These are phyloP conservation scores for Lamellibrachia luymesi DNA, from an alignment of 1,140 invertebrate genomes.

Conservation along the genomic window DNA sequence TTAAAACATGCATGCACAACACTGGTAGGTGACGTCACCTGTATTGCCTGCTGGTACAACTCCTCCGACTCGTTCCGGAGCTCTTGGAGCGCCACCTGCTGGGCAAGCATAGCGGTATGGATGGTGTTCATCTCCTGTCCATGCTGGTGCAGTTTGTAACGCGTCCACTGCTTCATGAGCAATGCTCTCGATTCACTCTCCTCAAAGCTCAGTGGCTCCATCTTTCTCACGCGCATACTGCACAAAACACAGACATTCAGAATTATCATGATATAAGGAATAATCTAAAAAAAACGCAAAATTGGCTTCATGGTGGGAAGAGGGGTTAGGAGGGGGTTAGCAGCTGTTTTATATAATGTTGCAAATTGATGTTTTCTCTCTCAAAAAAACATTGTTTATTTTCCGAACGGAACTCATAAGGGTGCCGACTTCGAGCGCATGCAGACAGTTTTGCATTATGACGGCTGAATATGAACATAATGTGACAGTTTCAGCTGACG, in stretches of 20 bases:
- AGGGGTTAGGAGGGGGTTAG: too few species aligned
- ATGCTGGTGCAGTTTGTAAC: conserved; percentile 67
- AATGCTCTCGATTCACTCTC: conserved; percentile 61
- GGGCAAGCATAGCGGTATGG: conserved; percentile 67
- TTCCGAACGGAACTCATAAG: too few species aligned
- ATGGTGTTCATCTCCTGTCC: conserved; percentile 67
- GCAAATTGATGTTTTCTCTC: too few species aligned
- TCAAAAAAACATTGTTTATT: too few species aligned
- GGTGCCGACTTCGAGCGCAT: too few species aligned
- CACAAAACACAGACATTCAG: background rate
- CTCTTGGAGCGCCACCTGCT: conserved; percentile 75
- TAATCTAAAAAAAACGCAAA: too few species aligned
- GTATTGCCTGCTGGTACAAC: conserved; percentile 77
- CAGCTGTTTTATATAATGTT: too few species aligned
- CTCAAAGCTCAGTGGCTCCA: conserved; percentile 58
- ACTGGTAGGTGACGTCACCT: conserved; percentile 56
- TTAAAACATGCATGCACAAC: background rate
- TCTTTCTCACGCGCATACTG: conserved; percentile 55
- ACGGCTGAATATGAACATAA: too few species aligned
- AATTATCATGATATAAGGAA: background rate
- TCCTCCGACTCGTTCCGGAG: conserved; percentile 75
- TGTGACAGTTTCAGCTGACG: too few species aligned
- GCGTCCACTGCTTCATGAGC: conserved; percentile 72
- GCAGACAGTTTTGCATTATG: too few species aligned
- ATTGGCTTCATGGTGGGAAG: too few species aligned